phyloP scores from a whole-genome alignment of 2,797 vertebrate genomes.

The Picus viridis region DNA sequence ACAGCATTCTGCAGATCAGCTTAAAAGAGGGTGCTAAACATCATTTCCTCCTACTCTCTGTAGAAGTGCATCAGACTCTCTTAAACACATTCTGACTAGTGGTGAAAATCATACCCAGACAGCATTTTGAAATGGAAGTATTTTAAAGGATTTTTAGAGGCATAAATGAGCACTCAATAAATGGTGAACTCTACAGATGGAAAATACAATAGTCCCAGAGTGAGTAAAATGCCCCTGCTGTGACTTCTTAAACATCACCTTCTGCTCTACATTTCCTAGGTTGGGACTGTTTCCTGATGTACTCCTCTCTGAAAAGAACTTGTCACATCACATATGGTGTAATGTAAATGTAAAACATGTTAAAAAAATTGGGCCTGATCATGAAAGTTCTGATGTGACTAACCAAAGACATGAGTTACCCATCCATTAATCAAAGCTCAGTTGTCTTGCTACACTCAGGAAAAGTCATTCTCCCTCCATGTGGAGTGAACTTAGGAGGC shows the following conservation, averaged over 20 bases:
- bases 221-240: constrained; percentile 3
- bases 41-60: constrained; percentile 43
- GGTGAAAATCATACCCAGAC: neutral
- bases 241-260: neutral
- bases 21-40: constrained; percentile 36
- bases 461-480: neutral
- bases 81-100: neutral
- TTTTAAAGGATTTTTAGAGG: constrained; percentile 9
- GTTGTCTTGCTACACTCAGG: neutral
- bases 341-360: neutral
- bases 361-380: neutral
- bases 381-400: constrained; percentile 22
- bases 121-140: neutral
- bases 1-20: constrained; percentile 13
- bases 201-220: neutral
- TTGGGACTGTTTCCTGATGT: neutral
- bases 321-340: neutral
- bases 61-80: constrained; percentile 15
- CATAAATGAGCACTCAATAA: constrained; percentile 9
- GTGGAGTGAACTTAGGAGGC: neutral
- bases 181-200: neutral
- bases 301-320: neutral
- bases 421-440: neutral
- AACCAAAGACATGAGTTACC: constrained; percentile 10
- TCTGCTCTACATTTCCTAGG: neutral